These are phyloP conservation scores for Meloe dianella DNA, from an alignment of 2,888 invertebrate species.

Conservation along the genomic window DNA sequence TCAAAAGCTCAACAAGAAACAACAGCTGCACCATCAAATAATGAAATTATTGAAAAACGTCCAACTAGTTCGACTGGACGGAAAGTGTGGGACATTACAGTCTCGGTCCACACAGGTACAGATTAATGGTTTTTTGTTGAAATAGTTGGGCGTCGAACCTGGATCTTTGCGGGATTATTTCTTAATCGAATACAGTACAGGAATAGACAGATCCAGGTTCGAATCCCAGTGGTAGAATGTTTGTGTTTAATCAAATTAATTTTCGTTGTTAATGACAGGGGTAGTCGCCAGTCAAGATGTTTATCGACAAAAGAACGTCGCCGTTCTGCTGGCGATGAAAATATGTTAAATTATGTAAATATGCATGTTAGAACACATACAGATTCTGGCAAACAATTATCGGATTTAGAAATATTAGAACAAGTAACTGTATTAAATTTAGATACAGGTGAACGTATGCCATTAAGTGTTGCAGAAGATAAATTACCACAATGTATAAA, in stretches of 20 bases:
- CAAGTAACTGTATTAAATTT: slow-evolving; percentile 80
- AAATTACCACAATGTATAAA: slow-evolving; percentile 91
- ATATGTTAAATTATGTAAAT: slow-evolving; percentile 70
- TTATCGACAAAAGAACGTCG: slow-evolving; percentile 66
- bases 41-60: slow-evolving; percentile 28
- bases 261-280: slow-evolving; percentile 36
- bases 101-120: slow-evolving; percentile 56
- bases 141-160: too few relatives aligned
- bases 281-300: slow-evolving; percentile 46
- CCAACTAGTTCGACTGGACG: slow-evolving; percentile 62
- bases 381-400: slow-evolving; percentile 84
- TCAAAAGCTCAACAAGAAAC: slow-evolving; percentile 67
- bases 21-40: slow-evolving; percentile 2
- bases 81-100: slow-evolving; percentile 58
- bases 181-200: too few relatives aligned
- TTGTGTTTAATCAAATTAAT: not conserved
- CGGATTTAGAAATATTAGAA: slow-evolving; percentile 92
- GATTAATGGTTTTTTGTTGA: too few relatives aligned
- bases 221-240: not conserved
- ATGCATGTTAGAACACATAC: slow-evolving; percentile 82
- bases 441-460: slow-evolving; percentile 89
- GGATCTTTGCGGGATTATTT: too few relatives aligned
- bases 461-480: slow-evolving; percentile 94
- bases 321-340: slow-evolving; percentile 85
- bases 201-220: too few relatives aligned